Percentiles rank a stretch among this genome's conserved stretches.
Evolutionary conservation across 2,888 invertebrate genomes (phyloP).

Genomic region (Muschampia plurimacula): DNA sequence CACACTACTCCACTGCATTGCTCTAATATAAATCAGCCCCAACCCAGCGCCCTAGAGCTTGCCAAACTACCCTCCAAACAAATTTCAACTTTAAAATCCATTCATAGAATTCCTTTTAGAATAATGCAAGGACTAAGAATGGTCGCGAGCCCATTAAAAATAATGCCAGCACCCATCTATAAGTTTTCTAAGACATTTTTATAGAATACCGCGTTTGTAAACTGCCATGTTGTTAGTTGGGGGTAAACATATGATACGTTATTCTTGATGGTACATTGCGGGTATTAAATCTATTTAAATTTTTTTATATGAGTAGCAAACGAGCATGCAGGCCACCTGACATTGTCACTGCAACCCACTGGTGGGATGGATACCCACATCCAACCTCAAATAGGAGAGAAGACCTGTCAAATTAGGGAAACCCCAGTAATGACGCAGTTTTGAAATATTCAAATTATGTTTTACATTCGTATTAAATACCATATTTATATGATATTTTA

Average conservation of each 20-base stretch:
- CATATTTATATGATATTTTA: too few species aligned
- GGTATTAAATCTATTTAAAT: too few species aligned
- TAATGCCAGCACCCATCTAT: constrained; percentile 55
- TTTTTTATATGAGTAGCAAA: too few species aligned
- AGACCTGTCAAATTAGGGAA: too few species aligned
- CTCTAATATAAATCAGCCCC: constrained; percentile 84
- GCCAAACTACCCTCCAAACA: constrained; percentile 61
- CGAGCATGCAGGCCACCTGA: too few species aligned
- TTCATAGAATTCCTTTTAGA: constrained; percentile 47
- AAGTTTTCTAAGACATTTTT: constrained; percentile 60
- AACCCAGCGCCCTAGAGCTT: constrained; percentile 71
- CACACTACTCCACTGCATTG: constrained; percentile 81
- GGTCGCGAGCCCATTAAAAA: constrained; percentile 66
- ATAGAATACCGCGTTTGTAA: constrained; percentile 51
- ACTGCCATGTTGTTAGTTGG: constrained; percentile 41
- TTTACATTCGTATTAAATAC: too few species aligned
- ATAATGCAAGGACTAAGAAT: constrained; percentile 51
- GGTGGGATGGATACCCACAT: background rate
- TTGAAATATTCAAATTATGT: too few species aligned
- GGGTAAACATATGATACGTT: constrained; percentile 40
- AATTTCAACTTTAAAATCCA: constrained; percentile 53
- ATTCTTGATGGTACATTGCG: constrained; percentile 11
- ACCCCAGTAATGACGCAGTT: background rate
- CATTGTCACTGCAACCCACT: too few species aligned
- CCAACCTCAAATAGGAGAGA: too few species aligned